phyloP scores from a whole-genome alignment of 2,113 vertebrate species.

The Emydocephalus ijimae region DNA sequence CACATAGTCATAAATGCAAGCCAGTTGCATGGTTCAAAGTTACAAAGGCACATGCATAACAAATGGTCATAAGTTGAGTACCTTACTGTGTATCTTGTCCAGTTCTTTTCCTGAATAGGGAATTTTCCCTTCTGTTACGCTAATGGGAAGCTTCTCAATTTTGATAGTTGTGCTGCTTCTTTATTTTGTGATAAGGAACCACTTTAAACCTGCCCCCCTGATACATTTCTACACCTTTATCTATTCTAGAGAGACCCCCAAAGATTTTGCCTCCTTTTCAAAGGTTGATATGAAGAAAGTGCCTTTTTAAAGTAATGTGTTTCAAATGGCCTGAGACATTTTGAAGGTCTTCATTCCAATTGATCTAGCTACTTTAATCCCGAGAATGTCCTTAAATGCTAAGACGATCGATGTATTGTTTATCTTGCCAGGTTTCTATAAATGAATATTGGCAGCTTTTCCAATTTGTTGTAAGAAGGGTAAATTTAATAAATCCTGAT shows the following conservation, averaged over 20 bases:
- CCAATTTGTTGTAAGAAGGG: not conserved
- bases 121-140: not conserved
- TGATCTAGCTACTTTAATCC: not conserved
- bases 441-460: not conserved
- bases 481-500: not conserved
- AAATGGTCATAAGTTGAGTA: not conserved
- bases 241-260: not conserved
- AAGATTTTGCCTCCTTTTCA: not conserved
- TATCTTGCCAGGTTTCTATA: slow-evolving; percentile 8
- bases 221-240: not conserved
- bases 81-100: not conserved
- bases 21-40: not conserved
- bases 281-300: not conserved
- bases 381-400: not conserved
- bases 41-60: no score
- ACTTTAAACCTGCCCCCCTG: not conserved
- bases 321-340: not conserved
- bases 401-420: not conserved
- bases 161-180: not conserved
- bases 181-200: not conserved
- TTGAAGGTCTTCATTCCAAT: not conserved
- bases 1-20: not conserved
- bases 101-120: not conserved
- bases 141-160: not conserved
- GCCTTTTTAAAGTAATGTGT: not conserved